phyloP scores from a whole-genome alignment of 2,888 invertebrate genomes.

The Nomada lathburiana region DNA sequence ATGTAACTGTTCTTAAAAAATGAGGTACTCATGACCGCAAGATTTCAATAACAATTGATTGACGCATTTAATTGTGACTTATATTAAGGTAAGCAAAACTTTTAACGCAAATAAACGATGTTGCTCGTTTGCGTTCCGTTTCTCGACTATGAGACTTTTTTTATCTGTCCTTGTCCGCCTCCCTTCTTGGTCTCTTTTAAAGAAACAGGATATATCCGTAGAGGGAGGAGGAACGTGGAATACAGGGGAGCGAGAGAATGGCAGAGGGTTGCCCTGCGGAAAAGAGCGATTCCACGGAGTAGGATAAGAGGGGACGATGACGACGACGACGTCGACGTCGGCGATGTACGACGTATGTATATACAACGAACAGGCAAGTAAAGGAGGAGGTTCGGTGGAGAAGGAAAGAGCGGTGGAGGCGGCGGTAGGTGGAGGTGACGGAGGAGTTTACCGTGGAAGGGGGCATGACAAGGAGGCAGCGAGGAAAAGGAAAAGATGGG shows the following conservation, averaged over 20 bases:
- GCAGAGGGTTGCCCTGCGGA: conserved; percentile 66
- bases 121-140: too few species aligned
- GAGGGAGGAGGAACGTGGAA: conserved; percentile 65
- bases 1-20: too few species aligned
- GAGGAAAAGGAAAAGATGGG: conserved; percentile 64
- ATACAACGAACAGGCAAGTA: conserved; percentile 53
- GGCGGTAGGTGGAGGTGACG: conserved; percentile 41
- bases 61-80: too few species aligned
- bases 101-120: too few species aligned
- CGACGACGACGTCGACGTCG: conserved; percentile 39
- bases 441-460: conserved; percentile 36
- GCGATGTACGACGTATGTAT: conserved; percentile 1
- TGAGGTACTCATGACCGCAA: too few species aligned
- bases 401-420: conserved; percentile 56
- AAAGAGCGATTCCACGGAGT: conserved; percentile 67
- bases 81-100: too few species aligned
- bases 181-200: conserved; percentile 44
- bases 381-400: conserved; percentile 56
- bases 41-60: too few species aligned
- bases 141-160: too few species aligned
- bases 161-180: conserved; percentile 11
- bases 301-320: conserved; percentile 64
- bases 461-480: conserved; percentile 51
- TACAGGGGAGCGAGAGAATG: conserved; percentile 62
- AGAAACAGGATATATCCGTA: conserved; percentile 74